These are phyloP conservation scores for Sturmia bella DNA, from an alignment of 2,888 invertebrate species.

Conservation along the genomic window DNA sequence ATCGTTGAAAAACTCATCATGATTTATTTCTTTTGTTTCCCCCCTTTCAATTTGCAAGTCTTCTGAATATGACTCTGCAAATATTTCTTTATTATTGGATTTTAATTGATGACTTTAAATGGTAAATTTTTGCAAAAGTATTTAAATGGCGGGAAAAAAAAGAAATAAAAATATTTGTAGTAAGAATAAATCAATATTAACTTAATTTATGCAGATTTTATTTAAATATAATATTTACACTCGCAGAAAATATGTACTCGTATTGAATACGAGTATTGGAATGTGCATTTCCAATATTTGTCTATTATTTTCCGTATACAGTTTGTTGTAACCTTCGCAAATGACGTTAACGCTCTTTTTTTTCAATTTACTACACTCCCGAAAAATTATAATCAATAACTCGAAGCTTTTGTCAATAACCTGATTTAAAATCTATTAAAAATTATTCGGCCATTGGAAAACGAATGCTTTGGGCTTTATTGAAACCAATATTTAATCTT, in stretches of 20 bases:
- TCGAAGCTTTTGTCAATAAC: neutral
- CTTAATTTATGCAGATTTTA: conserved; percentile 58
- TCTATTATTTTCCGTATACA: conserved; percentile 52
- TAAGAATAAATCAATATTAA: conserved; percentile 63
- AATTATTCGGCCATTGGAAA: too few species aligned
- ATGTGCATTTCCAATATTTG: conserved; percentile 26
- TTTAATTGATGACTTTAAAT: conserved; percentile 61
- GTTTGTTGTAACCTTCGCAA: conserved; percentile 66
- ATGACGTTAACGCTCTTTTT: conserved; percentile 60
- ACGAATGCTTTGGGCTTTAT: too few species aligned
- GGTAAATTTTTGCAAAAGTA: conserved; percentile 42
- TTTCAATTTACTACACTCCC: neutral
- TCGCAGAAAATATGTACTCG: neutral
- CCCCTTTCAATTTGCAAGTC: neutral
- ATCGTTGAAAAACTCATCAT: neutral
- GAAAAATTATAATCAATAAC: neutral
- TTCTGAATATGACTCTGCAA: neutral
- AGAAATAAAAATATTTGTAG: neutral
- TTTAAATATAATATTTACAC: neutral
- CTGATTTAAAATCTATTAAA: too few species aligned
- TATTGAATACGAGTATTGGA: neutral
- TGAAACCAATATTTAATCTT: too few species aligned
- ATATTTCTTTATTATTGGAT: conserved; percentile 45
- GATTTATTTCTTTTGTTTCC: neutral
- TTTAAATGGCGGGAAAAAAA: conserved; percentile 29